Base-by-base conservation (phyloP, 2,888 invertebrate genomes). In the Andrena flavipes region DNA sequence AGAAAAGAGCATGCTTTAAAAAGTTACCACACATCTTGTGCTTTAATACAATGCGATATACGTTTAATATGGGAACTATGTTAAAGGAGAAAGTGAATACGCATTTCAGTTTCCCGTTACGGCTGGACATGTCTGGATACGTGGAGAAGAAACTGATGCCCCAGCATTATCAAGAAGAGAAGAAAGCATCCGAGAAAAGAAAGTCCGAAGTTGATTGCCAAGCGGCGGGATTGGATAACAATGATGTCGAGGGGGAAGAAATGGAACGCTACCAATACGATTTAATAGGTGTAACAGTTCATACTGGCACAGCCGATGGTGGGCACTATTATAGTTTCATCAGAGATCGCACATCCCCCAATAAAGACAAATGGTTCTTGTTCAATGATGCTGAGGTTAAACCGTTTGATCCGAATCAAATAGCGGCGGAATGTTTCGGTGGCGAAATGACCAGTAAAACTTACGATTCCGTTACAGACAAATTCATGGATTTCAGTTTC, bases 361-460 rank as follows among this genome's bases (percentile, higher is more conserved):
- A 95, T 67, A 96, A 97, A 90, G 98, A 99, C 94, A 98, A 98
- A 89, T 99, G 98, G 99, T 96, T 97, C 91, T 95, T 98, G 54
- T 98, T 98, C 94, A 98, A 98, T 93, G 98, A 98, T 94, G 98
- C 98, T 0, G 98, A 98, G 94, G 98, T 98, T 0, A 99, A 99
- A 94, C 97, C 97, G 0, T 99, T 99, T 94, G 99, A 99, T 95
- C 98, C 98, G 0, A 97, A 97, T 90, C 98, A 98, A 94, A 97
- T 99, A 78, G 98, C 98, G 0, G 97, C 98, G 0, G 99, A 99
- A 94, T 99, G 99, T 94, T 99, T 99, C 94, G 99, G 99, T 2
- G 99, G 99, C 5, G 99, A 99, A 95, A 98, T 99, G 98, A 99
- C 98, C 72, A 98, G 98, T 92, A 99, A 99, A 95, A 99, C 98